Percentiles rank a stretch among this genome's conserved stretches.
Conservation (phyloP, 2,888 invertebrate genomes). For the Ellobium chinense region DNA sequence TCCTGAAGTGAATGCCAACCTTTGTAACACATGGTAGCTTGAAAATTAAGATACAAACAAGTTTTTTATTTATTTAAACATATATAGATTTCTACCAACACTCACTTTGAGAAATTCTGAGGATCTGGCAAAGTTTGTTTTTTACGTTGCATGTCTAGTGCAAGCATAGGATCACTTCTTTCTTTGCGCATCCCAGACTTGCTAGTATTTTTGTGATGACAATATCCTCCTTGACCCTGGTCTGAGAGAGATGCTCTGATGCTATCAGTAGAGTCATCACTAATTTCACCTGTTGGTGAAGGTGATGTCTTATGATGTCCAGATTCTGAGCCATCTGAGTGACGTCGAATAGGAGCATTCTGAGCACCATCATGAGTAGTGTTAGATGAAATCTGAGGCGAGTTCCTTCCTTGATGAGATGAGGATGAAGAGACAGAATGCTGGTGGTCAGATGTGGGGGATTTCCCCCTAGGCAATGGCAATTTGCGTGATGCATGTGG, state of each 20-base stretch:
- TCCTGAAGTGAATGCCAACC: too few species aligned
- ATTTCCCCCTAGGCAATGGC: conserved; percentile 1
- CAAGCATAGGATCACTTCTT: conserved; percentile 53
- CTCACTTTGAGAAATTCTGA: conserved; percentile 49
- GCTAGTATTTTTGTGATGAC: neutral
- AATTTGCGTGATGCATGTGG: neutral
- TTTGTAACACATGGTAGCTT: too few species aligned
- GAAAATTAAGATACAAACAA: too few species aligned
- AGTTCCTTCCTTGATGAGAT: neutral
- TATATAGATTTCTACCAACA: neutral
- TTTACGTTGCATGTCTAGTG: conserved; percentile 49
- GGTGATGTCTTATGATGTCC: conserved; percentile 19
- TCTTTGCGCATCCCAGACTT: conserved; percentile 42
- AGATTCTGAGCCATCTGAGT: conserved; percentile 32
- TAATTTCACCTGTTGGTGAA: conserved; percentile 44
- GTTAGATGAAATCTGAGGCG: neutral
- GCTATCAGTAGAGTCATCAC: conserved; percentile 50
- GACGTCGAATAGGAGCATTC: neutral
- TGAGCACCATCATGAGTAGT: neutral
- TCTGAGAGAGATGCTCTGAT: conserved; percentile 48
- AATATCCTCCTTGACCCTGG: conserved; percentile 48
- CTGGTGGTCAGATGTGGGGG: conserved; percentile 2
- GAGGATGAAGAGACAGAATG: neutral
- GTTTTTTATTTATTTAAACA: too few species aligned
- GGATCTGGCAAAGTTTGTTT: conserved; percentile 53